A percentile compares a stretch with the other conserved stretches of the same genome.
These are phyloP conservation scores for Pachypeltis micranthus DNA, from an alignment of 1,140 invertebrate genomes.

Conservation along the genomic window DNA sequence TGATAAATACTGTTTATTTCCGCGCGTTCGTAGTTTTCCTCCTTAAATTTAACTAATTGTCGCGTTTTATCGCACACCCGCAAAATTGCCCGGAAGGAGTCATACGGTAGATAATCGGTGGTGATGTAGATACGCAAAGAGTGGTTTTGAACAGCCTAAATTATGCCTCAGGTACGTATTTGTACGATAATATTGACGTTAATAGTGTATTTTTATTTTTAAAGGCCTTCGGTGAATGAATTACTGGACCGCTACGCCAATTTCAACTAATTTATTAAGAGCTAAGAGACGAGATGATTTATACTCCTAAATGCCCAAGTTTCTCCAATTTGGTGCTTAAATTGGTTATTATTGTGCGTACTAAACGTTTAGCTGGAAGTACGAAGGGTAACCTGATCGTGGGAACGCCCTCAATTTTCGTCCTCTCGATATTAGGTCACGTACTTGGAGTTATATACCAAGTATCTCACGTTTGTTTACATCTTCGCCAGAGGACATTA, in stretches of 20 bases:
- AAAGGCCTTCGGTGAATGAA: not conserved
- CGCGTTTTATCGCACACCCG: not conserved
- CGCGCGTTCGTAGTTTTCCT: not conserved
- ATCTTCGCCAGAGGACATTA: not conserved
- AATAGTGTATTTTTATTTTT: not conserved
- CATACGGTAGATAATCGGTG: not conserved
- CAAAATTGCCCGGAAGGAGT: not conserved
- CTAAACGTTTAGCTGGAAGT: no score
- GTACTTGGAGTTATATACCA: not conserved
- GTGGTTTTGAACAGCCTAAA: not conserved
- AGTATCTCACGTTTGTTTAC: not conserved
- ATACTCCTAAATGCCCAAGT: not conserved
- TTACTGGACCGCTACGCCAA: no score
- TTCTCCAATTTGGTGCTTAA: not conserved
- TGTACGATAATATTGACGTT: not conserved
- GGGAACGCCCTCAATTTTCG: no score
- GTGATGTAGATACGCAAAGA: not conserved
- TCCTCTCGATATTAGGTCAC: not conserved
- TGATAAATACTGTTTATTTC: not conserved
- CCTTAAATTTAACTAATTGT: not conserved
- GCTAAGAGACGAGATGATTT: not conserved
- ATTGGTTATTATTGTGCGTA: not conserved
- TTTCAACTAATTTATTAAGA: not conserved
- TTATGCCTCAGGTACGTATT: constrained; percentile 15
- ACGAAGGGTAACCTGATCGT: no score